Evolutionary conservation across 2,113 vertebrate genomes (phyloP).

Genomic region (Leucosticte australis): DNA sequence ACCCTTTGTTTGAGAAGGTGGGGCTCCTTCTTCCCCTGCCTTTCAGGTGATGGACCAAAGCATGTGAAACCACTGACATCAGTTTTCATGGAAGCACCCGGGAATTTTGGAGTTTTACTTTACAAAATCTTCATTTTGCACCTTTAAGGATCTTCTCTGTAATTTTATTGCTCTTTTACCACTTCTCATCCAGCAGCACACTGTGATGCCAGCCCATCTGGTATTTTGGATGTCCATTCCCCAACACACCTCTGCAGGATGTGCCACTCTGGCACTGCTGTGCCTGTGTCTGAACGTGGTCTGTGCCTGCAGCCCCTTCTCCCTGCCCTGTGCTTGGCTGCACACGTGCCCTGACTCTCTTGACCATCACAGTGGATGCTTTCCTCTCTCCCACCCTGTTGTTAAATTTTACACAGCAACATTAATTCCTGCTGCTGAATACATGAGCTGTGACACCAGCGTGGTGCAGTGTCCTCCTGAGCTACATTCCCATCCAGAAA

Average conservation of each 20-base stretch:
- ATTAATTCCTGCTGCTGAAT: constrained; percentile 56
- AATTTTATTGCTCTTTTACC: not conserved
- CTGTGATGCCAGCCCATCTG: not conserved
- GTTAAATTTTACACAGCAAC: constrained; percentile 32
- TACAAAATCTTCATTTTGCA: not conserved
- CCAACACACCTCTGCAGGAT: rapidly evolving
- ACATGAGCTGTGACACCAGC: constrained; percentile 42
- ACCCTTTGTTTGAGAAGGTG: not conserved
- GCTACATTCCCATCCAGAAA: constrained; percentile 46
- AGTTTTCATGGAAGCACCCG: not conserved
- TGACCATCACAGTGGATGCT: not conserved
- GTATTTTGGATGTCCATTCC: not conserved
- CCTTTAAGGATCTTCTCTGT: not conserved
- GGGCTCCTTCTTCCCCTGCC: not conserved
- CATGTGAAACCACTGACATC: not conserved
- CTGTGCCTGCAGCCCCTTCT: rapidly evolving
- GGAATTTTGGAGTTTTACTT: not conserved
- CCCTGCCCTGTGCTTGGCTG: rapidly evolving
- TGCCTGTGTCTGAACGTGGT: rapidly evolving
- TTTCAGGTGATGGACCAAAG: not conserved
- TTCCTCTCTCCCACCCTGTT: not conserved
- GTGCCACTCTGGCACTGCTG: not conserved
- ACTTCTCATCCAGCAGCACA: not conserved
- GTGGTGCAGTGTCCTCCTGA: constrained; percentile 40
- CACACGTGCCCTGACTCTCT: not conserved